A percentile compares a stretch with the other conserved stretches of the same genome.
Evolutionary conservation across 2,113 vertebrate genomes (phyloP).

Genomic region (Pedetes capensis): DNA sequence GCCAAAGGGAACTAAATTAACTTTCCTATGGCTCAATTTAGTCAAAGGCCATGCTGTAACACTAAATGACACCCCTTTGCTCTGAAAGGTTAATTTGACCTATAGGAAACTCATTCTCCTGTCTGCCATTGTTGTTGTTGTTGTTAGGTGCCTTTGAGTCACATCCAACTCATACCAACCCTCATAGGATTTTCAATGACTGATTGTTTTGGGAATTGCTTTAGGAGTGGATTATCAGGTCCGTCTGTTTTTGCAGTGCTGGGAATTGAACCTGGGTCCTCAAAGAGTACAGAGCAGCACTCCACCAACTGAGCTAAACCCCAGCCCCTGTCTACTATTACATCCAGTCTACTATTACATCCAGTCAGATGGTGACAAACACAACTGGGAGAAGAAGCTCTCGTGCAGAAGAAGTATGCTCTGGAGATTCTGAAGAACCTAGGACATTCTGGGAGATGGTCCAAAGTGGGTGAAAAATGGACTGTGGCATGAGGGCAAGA

Average conservation of each 20-base stretch:
- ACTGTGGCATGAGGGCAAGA: not conserved
- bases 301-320: too few species aligned
- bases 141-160: too few species aligned
- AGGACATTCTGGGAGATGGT: not conserved
- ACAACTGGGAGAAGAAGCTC: not conserved
- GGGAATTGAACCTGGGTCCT: too few species aligned
- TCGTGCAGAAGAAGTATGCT: not conserved
- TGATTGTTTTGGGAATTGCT: too few species aligned
- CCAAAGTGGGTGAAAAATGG: not conserved
- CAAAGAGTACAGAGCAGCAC: too few species aligned
- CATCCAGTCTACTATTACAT: not conserved
- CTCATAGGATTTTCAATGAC: too few species aligned
- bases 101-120: not conserved
- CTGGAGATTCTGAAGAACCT: not conserved
- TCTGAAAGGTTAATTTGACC: not conserved
- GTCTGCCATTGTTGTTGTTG: too few species aligned
- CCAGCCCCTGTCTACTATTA: too few species aligned
- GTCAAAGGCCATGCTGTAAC: not conserved
- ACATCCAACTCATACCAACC: too few species aligned
- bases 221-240: too few species aligned
- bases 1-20: slow-evolving; percentile 42
- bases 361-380: not conserved
- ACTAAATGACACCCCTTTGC: not conserved
- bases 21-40: slow-evolving; percentile 15
- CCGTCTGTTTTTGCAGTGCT: too few species aligned